A percentile compares a stretch with the other conserved stretches of the same genome.
These are phyloP conservation scores for Acrossocheilus wenchowensis DNA, from an alignment of 2,797 vertebrate genomes.

Conservation along the genomic window DNA sequence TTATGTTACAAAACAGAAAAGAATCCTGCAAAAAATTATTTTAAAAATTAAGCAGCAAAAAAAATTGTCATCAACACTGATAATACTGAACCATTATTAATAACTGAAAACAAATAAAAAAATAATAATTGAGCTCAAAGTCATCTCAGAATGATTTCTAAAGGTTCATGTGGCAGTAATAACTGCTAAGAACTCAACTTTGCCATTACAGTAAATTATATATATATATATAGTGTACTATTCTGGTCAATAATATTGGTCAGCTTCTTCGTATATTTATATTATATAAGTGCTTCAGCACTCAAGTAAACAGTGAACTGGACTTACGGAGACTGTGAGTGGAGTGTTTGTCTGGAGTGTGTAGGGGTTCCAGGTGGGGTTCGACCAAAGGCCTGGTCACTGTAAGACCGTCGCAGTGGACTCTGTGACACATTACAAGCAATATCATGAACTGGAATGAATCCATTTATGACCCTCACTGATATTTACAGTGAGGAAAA, in stretches of 20 bases:
- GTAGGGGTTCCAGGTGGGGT: constrained; percentile 63
- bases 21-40: too few species aligned
- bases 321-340: constrained; percentile 66
- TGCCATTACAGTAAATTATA: background rate
- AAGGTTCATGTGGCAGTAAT: background rate
- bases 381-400: constrained; percentile 70
- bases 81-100: background rate
- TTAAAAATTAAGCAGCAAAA: too few species aligned
- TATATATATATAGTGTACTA: background rate
- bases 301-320: background rate
- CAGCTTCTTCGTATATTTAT: background rate
- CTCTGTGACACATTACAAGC: constrained; percentile 60
- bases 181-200: background rate
- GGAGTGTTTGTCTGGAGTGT: constrained; percentile 56
- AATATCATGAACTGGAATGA: background rate
- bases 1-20: background rate
- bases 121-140: too few species aligned
- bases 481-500: too few species aligned
- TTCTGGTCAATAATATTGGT: background rate
- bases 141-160: too few species aligned
- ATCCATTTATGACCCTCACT: background rate
- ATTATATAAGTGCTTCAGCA: background rate
- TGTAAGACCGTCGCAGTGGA: constrained; percentile 72
- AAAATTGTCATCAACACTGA: too few species aligned
- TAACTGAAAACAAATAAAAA: background rate